Evolutionary conservation across 1,140 invertebrate genomes (phyloP).

Genomic region (Drosophila persimilis): DNA sequence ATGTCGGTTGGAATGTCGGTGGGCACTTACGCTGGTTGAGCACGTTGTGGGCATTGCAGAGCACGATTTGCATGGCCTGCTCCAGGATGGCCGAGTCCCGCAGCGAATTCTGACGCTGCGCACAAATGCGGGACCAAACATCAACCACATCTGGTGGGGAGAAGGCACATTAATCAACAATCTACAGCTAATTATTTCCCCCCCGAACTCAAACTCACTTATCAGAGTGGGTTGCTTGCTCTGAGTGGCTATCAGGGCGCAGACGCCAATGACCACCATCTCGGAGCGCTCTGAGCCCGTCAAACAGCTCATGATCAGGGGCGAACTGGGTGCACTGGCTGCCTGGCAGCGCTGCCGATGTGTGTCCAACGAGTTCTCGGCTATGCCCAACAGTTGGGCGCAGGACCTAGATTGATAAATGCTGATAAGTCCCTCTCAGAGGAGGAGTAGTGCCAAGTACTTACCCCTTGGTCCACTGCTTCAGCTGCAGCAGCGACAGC

Average conservation of each 20-base stretch:
- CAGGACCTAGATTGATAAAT: slow-evolving; percentile 46
- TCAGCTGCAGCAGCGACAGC: slow-evolving; percentile 77
- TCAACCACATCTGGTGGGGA: slow-evolving; percentile 72
- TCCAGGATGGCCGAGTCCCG: slow-evolving; percentile 69
- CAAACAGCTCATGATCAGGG: slow-evolving; percentile 77
- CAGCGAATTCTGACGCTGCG: slow-evolving; percentile 77
- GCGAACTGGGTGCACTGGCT: slow-evolving; percentile 57
- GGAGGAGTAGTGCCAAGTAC: background rate
- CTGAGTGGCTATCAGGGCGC: slow-evolving; percentile 73
- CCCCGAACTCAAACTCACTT: slow-evolving; percentile 60
- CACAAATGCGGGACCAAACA: slow-evolving; percentile 81
- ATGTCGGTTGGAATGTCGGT: background rate
- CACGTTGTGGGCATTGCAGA: slow-evolving; percentile 77
- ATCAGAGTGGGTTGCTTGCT: slow-evolving; percentile 72
- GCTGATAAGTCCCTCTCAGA: background rate
- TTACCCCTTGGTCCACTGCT: slow-evolving; percentile 81
- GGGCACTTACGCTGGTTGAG: slow-evolving; percentile 73
- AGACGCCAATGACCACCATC: slow-evolving; percentile 71
- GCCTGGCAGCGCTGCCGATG: slow-evolving; percentile 68
- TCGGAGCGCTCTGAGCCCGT: slow-evolving; percentile 81
- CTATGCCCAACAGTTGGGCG: slow-evolving; percentile 71
- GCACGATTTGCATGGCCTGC: slow-evolving; percentile 80
- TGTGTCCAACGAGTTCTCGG: slow-evolving; percentile 74
- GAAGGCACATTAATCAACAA: background rate
- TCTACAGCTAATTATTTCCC: no score